Conservation (phyloP, 2,797 vertebrate genomes). For the Neomorphus geoffroyi region DNA sequence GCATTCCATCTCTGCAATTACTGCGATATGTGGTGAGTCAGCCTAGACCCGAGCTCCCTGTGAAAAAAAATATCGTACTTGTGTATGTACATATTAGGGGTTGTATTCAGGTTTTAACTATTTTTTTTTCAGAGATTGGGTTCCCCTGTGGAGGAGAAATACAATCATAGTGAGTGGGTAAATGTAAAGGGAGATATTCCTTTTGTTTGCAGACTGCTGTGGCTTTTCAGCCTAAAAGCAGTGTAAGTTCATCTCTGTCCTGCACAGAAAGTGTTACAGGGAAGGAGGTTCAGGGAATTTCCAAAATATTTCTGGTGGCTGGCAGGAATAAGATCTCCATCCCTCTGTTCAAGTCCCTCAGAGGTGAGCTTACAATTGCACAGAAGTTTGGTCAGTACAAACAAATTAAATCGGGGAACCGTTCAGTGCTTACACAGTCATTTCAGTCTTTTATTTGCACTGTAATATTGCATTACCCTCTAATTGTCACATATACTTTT, state of each 20-base stretch:
- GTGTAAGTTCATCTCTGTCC: not conserved
- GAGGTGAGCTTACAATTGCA: not conserved
- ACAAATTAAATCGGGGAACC: conserved; percentile 44
- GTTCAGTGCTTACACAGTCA: conserved; percentile 43
- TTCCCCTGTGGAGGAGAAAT: not conserved
- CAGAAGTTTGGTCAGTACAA: conserved; percentile 43
- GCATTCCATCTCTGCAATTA: conserved; percentile 54
- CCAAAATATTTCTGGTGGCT: not conserved
- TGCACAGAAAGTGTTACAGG: not conserved
- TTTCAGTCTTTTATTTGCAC: conserved; percentile 55
- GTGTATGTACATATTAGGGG: not conserved
- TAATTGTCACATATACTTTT: conserved; percentile 62
- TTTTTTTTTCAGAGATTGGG: not conserved
- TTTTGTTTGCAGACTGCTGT: not conserved
- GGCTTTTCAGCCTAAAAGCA: not conserved
- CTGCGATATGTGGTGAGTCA: not conserved
- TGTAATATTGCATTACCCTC: conserved; percentile 65
- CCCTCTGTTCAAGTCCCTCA: not conserved
- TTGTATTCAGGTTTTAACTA: not conserved
- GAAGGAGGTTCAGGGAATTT: not conserved
- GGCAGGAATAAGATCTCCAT: not conserved
- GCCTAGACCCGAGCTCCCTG: not conserved
- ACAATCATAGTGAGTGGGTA: rapidly evolving
- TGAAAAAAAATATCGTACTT: not conserved
- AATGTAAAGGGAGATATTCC: not conserved